These are phyloP conservation scores for Chionoecetes opilio DNA, from an alignment of 1,140 invertebrate genomes.

Conservation along the genomic window DNA sequence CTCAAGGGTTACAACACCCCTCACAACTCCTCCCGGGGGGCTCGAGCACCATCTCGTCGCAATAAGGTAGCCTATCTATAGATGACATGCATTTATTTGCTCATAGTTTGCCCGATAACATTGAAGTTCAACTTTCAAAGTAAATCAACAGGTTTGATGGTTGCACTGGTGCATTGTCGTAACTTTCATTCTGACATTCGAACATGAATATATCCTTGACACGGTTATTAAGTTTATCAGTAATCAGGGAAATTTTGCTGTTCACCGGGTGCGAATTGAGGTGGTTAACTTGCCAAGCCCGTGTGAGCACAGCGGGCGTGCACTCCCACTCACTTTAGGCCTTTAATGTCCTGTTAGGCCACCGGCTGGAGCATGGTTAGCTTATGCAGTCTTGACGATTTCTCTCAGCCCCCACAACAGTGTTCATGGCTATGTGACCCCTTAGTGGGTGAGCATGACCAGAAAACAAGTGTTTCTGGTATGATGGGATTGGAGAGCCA, in stretches of 20 bases:
- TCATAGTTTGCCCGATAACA: background rate
- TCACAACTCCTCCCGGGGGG: conserved; percentile 54
- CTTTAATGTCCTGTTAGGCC: conserved; percentile 47
- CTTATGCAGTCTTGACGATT: background rate
- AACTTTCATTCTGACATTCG: background rate
- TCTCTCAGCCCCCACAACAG: background rate
- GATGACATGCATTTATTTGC: background rate
- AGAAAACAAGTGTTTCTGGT: background rate
- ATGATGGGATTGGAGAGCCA: background rate
- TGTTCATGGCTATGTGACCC: background rate
- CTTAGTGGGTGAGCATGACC: background rate
- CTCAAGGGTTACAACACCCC: conserved; percentile 62
- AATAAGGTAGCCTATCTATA: conserved; percentile 70
- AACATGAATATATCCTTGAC: background rate
- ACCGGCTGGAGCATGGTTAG: background rate
- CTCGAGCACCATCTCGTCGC: conserved; percentile 60
- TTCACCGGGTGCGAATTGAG: background rate
- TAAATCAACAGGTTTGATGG: conserved; percentile 43
- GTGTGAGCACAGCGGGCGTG: background rate
- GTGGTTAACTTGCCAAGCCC: background rate
- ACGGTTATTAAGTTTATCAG: background rate
- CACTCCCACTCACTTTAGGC: background rate
- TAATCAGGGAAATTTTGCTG: background rate
- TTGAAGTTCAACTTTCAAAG: background rate
- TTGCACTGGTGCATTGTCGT: background rate